Evolutionary conservation across 1,140 invertebrate species (phyloP), one percentile per base, ranked within the genome.

Genomic region (Orius insidiosus): DNA sequence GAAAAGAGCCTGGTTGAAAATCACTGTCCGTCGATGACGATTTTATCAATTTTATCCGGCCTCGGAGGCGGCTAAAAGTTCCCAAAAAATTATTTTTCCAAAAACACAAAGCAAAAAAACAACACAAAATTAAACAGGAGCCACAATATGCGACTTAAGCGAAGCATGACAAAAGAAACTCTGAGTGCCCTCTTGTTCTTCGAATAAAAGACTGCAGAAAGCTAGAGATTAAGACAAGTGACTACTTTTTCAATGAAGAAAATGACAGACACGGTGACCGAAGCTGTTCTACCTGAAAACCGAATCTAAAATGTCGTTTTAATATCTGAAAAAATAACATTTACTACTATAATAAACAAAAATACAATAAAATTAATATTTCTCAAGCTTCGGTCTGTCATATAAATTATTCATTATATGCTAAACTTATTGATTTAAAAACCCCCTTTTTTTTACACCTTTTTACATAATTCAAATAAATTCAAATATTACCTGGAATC

Each of bases 11-110:
- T 80, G 72, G 54, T 79, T 74, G 0, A 82, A 82, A 54, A 93
- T 80, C n/a, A 94, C 76, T 94, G 88, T 10, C 85, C 86, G 60
- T 89, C 80, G 38, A 93, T 78, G 15, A 92, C 84, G 60, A 85
- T 79, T 8, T 64, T 70, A 60, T 89, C 85, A 45, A 89, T 76
- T 50, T 80, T 70, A 48, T 75, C 71, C 4, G 75, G 70, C 47
- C 75, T 64, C 2, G 71, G 68, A 15, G 69, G 66, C 46, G 75
- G 76, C 76, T 74, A 55, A 24, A 55, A 61, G 3, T 24, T 24
- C 7, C 7, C 24, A 24, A 24, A 24, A 24, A 24, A 24, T 24
- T 24, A 24, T 24, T 24, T 24, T 24, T 24, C 7, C 24, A 24
- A 24, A 24, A 24, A 24, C 24, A 24, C 24, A 24, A 24, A 24